Evolutionary conservation across 2,797 vertebrate genomes (phyloP).

Genomic region (Epinephelus awoara): DNA sequence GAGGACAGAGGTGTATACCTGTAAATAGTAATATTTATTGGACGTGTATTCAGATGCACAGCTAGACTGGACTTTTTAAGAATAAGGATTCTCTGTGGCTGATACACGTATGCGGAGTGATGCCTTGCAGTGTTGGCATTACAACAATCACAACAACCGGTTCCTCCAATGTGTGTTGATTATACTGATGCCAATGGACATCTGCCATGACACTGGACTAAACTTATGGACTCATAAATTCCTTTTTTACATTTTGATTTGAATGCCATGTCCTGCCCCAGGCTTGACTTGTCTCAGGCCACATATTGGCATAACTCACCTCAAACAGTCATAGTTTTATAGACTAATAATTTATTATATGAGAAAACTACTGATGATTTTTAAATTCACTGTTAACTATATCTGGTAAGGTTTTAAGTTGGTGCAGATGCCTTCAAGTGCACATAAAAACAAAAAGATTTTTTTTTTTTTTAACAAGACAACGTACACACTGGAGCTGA

Average conservation of each 20-base stretch:
- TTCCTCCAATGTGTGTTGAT: constrained; percentile 36
- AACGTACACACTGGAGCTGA: constrained; percentile 80
- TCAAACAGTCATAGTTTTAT: constrained; percentile 68
- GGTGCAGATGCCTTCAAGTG: constrained; percentile 65
- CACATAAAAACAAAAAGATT: constrained; percentile 39
- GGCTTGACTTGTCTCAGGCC: constrained; percentile 27
- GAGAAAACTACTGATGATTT: constrained; percentile 89
- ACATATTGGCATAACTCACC: constrained; percentile 56
- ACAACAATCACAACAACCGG: constrained; percentile 2
- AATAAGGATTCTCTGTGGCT: constrained; percentile 19
- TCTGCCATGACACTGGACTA: constrained; percentile 64
- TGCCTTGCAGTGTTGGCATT: constrained; percentile 5
- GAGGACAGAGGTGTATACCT: constrained; percentile 97
- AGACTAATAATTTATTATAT: constrained; percentile 97
- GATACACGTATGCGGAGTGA: constrained; percentile 16
- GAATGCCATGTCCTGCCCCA: constrained; percentile 37
- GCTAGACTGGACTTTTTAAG: constrained; percentile 41
- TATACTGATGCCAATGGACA: constrained; percentile 73
- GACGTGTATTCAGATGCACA: constrained; percentile 38
- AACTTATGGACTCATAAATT: constrained; percentile 28
- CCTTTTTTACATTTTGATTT: constrained; percentile 30
- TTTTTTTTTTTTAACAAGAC: neutral
- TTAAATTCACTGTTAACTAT: constrained; percentile 83
- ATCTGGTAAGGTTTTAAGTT: constrained; percentile 74
- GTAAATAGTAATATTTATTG: constrained; percentile 90